phyloP scores from a whole-genome alignment of 2,888 invertebrate genomes.

The Pseudoips prasinana region DNA sequence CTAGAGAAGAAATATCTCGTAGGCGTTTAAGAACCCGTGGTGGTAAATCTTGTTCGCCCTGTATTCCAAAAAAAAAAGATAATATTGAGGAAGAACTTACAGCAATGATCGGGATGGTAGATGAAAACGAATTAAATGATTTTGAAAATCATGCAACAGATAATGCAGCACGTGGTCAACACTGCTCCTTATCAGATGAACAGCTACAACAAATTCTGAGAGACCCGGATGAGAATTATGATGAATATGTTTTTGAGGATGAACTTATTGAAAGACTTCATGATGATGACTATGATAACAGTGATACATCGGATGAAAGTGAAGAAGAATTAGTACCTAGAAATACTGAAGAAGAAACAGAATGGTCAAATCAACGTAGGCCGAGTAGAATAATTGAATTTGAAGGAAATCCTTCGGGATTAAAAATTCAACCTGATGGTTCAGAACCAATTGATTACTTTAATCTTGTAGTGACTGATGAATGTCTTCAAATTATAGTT shows the following conservation, averaged over 20 bases:
- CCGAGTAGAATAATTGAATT: neutral
- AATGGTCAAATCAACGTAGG: conserved; percentile 1
- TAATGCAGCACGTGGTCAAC: conserved; percentile 1
- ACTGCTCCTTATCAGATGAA: neutral
- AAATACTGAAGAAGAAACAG: conserved; percentile 1
- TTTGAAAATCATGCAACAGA: neutral
- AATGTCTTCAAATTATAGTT: conserved; percentile 4
- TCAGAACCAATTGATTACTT: conserved; percentile 14
- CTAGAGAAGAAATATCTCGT: too few species aligned
- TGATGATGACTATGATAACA: conserved; percentile 1
- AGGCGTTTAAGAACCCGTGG: too few species aligned
- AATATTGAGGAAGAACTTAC: conserved; percentile 3
- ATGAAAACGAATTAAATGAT: too few species aligned
- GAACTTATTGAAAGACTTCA: conserved; percentile 2
- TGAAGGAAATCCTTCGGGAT: conserved; percentile 1
- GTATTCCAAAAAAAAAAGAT: too few species aligned
- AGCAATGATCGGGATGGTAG: too few species aligned
- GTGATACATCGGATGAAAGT: neutral
- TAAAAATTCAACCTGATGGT: conserved; percentile 6
- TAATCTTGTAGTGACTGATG: conserved; percentile 10
- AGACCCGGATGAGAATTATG: conserved; percentile 6
- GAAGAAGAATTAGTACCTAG: conserved; percentile 1
- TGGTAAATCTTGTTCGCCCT: too few species aligned
- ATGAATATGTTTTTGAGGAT: conserved; percentile 3
- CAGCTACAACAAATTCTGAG: conserved; percentile 4